phyloP scores from a whole-genome alignment of 2,888 invertebrate genomes.

The Trissoscelio sp. region DNA sequence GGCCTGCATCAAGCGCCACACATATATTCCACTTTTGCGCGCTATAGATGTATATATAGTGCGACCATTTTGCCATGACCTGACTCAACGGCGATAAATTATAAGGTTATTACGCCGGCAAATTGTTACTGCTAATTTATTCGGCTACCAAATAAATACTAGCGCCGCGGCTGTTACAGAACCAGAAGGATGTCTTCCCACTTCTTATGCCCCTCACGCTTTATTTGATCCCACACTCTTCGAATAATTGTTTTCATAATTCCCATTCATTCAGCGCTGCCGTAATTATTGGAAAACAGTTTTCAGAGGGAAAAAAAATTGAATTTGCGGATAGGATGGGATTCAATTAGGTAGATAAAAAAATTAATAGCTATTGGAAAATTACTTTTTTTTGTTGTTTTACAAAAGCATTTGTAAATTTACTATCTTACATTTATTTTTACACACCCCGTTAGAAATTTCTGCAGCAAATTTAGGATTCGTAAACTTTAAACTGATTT shows the following conservation, averaged over 20 bases:
- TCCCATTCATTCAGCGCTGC: constrained; percentile 13
- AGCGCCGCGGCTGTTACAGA: constrained; percentile 43
- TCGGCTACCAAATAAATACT: constrained; percentile 73
- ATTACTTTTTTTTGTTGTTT: too few relatives aligned
- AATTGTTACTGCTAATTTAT: constrained; percentile 78
- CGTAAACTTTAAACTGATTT: too few relatives aligned
- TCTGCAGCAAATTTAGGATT: too few relatives aligned
- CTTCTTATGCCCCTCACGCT: constrained; percentile 29
- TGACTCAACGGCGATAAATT: constrained; percentile 74
- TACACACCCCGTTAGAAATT: too few relatives aligned
- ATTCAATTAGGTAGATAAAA: neutral
- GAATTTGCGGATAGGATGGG: neutral
- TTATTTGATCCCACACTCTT: constrained; percentile 13
- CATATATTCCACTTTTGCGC: constrained; percentile 23
- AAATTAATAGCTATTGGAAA: too few relatives aligned
- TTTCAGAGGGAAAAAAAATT: neutral
- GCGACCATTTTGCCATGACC: constrained; percentile 66
- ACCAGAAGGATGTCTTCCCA: constrained; percentile 37
- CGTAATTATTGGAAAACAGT: constrained; percentile 32
- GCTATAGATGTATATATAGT: constrained; percentile 40
- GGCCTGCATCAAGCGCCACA: constrained; percentile 12
- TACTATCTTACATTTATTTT: too few relatives aligned
- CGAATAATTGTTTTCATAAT: constrained; percentile 26
- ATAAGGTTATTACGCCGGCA: constrained; percentile 72
- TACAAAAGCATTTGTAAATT: too few relatives aligned